Percentiles rank a stretch among this genome's conserved stretches.
Conservation (phyloP, 1,140 invertebrate species). For the Nasonia longicornis region DNA sequence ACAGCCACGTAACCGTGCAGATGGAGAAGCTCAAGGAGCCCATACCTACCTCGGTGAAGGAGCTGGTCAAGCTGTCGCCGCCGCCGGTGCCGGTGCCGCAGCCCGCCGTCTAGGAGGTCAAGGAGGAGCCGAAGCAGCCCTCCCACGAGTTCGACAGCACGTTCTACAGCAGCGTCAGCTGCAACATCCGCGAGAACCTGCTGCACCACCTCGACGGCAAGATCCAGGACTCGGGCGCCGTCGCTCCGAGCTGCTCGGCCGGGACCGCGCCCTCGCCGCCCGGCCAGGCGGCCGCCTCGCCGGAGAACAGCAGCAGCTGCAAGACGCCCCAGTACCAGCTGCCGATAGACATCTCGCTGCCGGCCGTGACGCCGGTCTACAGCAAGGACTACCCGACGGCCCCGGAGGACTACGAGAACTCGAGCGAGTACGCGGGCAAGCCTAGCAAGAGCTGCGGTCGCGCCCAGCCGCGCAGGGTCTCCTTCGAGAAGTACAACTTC, state of each 20-base stretch:
- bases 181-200: slow-evolving; percentile 76
- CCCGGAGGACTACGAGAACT: slow-evolving; percentile 57
- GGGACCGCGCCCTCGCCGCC: background rate
- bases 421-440: slow-evolving; percentile 62
- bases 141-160: slow-evolving; percentile 69
- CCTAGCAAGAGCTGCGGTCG: slow-evolving; percentile 47
- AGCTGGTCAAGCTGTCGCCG: background rate
- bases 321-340: slow-evolving; percentile 57
- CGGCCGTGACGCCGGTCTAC: slow-evolving; percentile 69
- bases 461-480: slow-evolving; percentile 57
- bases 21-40: slow-evolving; percentile 47
- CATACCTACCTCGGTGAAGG: slow-evolving; percentile 45
- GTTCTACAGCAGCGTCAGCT: slow-evolving; percentile 73
- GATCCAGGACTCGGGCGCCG: slow-evolving; percentile 54
- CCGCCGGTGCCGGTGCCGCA: background rate
- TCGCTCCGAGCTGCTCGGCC: background rate
- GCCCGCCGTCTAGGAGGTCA: background rate
- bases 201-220: slow-evolving; percentile 76
- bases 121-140: slow-evolving; percentile 43
- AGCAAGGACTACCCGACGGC: slow-evolving; percentile 56
- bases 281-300: background rate
- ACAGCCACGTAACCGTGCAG: slow-evolving; percentile 44
- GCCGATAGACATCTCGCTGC: slow-evolving; percentile 68
- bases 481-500: slow-evolving; percentile 70
- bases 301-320: slow-evolving; percentile 13